Conservation (phyloP, 2,888 invertebrate genomes). For the Pristionchus exspectatus region DNA sequence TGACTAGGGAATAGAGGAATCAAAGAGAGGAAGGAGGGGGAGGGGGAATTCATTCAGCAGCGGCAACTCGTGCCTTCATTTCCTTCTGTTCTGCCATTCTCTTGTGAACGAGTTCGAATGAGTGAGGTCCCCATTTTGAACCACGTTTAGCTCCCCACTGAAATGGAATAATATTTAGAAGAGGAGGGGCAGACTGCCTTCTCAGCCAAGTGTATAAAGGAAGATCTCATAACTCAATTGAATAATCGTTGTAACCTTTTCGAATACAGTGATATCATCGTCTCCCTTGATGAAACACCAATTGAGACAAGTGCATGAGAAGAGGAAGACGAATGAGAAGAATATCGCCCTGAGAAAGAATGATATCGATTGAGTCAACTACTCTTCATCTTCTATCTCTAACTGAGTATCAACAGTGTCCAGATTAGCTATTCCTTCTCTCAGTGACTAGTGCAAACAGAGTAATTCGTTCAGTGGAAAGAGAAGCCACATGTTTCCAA, state of each 20-base stretch:
- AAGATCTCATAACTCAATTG: background rate
- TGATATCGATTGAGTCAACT: background rate
- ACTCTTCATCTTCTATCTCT: background rate
- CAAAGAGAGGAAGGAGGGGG: background rate
- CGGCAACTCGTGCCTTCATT: background rate
- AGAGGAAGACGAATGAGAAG: conserved; percentile 53
- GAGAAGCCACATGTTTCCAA: background rate
- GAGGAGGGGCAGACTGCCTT: background rate
- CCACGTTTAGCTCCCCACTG: conserved; percentile 29
- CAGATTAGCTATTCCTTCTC: background rate
- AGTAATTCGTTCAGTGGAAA: background rate
- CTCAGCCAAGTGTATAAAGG: background rate
- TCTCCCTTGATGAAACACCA: conserved; percentile 42
- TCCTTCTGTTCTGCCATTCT: background rate
- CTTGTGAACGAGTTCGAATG: conserved; percentile 18
- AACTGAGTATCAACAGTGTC: background rate
- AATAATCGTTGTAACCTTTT: background rate
- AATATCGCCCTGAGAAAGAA: conserved; percentile 26
- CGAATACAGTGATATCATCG: conserved; percentile 50
- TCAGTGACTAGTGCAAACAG: background rate
- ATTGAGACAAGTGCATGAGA: conserved; percentile 49
- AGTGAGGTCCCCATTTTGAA: conserved; percentile 36
- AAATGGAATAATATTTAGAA: background rate
- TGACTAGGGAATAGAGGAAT: conserved; percentile 35
- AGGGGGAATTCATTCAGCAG: conserved; percentile 20